Evolutionary conservation across 2,888 invertebrate genomes (phyloP).

Genomic region (Smittia sp.): DNA sequence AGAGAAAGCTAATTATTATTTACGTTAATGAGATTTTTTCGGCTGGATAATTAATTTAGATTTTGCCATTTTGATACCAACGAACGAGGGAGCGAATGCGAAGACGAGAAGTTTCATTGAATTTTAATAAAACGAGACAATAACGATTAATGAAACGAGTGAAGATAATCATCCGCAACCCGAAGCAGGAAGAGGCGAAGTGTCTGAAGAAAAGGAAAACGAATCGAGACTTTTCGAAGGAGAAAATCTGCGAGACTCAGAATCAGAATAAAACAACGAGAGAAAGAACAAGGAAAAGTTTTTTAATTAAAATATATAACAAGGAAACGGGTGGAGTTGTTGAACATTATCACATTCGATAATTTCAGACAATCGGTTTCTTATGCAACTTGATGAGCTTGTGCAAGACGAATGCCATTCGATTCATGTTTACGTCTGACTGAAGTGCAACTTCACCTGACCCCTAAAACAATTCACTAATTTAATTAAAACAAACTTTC

Average conservation of each 20-base stretch:
- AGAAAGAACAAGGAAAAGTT: slow-evolving; percentile 19
- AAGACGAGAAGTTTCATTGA: slow-evolving; percentile 37
- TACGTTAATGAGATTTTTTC: slow-evolving; percentile 42
- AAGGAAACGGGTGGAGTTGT: no score
- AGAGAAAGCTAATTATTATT: slow-evolving; percentile 40
- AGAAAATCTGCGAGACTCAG: slow-evolving; percentile 28
- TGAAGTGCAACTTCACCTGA: no score
- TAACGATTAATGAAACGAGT: slow-evolving; percentile 40
- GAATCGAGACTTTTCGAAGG: slow-evolving; percentile 16
- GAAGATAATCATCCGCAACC: slow-evolving; percentile 36
- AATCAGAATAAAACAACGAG: background rate
- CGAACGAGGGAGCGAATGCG: background rate
- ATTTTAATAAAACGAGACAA: slow-evolving; percentile 39
- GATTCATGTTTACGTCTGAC: no score
- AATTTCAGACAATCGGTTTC: no score
- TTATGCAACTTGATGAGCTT: no score
- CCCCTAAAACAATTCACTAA: no score
- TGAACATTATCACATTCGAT: no score
- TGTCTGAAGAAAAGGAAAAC: background rate
- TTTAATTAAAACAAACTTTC: no score
- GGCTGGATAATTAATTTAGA: slow-evolving; percentile 41
- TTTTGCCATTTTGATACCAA: slow-evolving; percentile 32
- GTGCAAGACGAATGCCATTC: no score
- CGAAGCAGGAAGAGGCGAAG: background rate
- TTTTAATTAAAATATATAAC: slow-evolving; percentile 39